phyloP scores from a whole-genome alignment of 2,888 invertebrate genomes.

The Unio delphinus region DNA sequence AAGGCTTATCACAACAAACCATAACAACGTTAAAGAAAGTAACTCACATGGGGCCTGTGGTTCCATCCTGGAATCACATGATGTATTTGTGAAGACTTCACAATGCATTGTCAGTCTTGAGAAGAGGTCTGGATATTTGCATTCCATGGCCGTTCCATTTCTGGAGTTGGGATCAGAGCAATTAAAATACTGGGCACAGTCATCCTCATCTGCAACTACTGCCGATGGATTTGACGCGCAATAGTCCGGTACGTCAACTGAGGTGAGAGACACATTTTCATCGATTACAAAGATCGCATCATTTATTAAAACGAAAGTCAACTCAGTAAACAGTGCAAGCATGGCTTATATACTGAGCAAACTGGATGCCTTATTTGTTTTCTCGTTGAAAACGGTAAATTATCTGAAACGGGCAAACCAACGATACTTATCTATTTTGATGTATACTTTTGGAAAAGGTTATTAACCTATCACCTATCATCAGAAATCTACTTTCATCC shows the following conservation, averaged over 20 bases:
- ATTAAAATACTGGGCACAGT: constrained; percentile 37
- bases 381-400: no score
- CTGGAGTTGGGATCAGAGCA: constrained; percentile 16
- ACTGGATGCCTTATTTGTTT: no score
- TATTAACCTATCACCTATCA: no score
- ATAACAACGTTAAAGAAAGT: no score
- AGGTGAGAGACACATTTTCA: neutral
- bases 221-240: constrained; percentile 31
- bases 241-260: constrained; percentile 34
- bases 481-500: no score
- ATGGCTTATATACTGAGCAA: no score
- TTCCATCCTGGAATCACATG: constrained; percentile 39
- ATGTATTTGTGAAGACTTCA: constrained; percentile 35
- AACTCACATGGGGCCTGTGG: constrained; percentile 49
- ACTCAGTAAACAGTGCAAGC: no score
- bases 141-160: constrained; percentile 30
- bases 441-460: no score
- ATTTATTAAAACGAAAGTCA: no score
- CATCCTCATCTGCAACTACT: constrained; percentile 25
- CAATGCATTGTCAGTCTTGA: constrained; percentile 33
- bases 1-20: no score
- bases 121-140: constrained; percentile 50
- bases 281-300: no score
- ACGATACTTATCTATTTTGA: no score
- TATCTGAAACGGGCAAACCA: neutral